These are phyloP conservation scores for Peromyscus aztecus DNA, from an alignment of 2,797 vertebrate species.

Conservation along the genomic window DNA sequence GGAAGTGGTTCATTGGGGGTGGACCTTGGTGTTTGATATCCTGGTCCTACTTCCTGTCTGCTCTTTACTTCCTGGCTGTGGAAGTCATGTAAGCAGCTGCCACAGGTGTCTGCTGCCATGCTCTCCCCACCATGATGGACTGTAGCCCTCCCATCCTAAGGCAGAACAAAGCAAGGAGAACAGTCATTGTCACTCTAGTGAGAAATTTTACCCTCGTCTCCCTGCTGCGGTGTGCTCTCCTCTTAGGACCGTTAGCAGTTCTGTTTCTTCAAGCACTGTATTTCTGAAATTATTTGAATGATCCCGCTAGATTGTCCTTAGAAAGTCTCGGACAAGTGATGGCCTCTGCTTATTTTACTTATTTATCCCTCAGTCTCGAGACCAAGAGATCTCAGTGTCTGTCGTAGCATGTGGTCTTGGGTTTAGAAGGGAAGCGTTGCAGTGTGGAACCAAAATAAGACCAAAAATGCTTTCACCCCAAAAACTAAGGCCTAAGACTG, in stretches of 20 bases:
- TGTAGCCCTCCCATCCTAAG: too few species aligned
- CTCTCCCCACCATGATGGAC: not conserved
- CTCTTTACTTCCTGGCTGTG: not conserved
- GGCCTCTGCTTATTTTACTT: constrained; percentile 43
- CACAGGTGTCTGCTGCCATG: not conserved
- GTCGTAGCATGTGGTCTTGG: constrained; percentile 64
- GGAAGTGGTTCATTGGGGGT: not conserved
- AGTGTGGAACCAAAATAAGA: too few species aligned
- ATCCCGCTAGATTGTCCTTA: not conserved
- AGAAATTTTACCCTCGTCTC: not conserved
- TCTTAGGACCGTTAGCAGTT: not conserved
- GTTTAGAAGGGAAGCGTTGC: constrained; percentile 44
- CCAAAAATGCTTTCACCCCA: too few species aligned
- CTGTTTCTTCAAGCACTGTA: not conserved
- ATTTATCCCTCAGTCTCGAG: constrained; percentile 23
- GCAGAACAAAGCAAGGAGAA: not conserved
- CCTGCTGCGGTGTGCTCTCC: not conserved
- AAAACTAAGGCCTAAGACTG: too few species aligned
- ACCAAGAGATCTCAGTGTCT: constrained; percentile 41
- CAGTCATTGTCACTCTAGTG: not conserved
- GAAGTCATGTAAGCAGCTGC: not conserved
- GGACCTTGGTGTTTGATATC: not conserved
- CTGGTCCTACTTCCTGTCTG: not conserved
- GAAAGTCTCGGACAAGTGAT: constrained; percentile 18
- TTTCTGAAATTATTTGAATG: not conserved